These are phyloP conservation scores for Deilephila porcellus DNA, from an alignment of 2,888 invertebrate species.

Conservation along the genomic window DNA sequence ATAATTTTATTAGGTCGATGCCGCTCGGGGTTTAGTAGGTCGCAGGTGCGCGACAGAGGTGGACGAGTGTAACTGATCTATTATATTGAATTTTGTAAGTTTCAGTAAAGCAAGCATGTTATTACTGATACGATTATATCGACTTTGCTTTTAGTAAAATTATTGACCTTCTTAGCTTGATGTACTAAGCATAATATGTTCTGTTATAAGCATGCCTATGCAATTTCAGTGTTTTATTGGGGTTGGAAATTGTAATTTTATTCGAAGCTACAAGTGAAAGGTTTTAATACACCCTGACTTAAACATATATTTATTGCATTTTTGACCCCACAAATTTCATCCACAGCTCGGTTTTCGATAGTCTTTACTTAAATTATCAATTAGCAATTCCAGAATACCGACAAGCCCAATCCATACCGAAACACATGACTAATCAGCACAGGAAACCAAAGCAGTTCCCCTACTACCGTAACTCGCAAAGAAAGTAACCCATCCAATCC, in stretches of 20 bases:
- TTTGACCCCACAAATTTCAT: too few relatives aligned
- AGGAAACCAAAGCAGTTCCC: neutral
- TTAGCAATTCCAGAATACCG: too few relatives aligned
- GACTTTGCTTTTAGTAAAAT: neutral
- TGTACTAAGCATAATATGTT: neutral
- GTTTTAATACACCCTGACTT: too few relatives aligned
- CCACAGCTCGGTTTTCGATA: too few relatives aligned
- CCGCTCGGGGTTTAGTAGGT: slow-evolving; percentile 34
- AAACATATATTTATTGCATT: too few relatives aligned
- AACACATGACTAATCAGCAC: neutral
- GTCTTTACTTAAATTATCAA: too few relatives aligned
- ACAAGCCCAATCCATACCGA: too few relatives aligned
- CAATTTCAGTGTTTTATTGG: too few relatives aligned
- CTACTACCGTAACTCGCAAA: neutral
- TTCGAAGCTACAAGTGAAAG: too few relatives aligned
- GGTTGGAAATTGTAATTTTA: too few relatives aligned
- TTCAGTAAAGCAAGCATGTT: neutral
- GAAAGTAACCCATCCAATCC: slow-evolving; percentile 30
- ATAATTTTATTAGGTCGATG: slow-evolving; percentile 52
- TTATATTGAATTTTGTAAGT: neutral
- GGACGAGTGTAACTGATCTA: slow-evolving; percentile 38
- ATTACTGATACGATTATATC: neutral
- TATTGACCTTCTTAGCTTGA: neutral
- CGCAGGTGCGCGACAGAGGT: slow-evolving; percentile 42
- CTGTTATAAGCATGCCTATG: neutral